Evolutionary conservation across 2,888 invertebrate genomes (phyloP), one percentile per base, ranked within the genome.

Genomic region (Desoria tigrina): DNA sequence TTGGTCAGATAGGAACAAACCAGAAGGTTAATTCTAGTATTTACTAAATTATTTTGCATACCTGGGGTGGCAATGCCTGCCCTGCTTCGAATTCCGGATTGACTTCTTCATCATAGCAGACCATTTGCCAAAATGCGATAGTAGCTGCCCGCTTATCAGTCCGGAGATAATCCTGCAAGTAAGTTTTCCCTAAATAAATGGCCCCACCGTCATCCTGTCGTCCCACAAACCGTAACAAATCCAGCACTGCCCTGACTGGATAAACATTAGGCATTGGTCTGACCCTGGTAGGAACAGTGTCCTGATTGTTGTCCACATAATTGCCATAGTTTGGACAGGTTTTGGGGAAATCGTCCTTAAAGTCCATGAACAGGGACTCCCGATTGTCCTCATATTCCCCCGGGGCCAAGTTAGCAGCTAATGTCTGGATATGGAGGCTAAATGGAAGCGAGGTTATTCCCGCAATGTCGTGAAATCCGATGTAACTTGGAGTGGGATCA

Each of bases 101-200:
- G 14, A 57, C 56, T 21, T 23, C 39, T 4, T 37, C 23, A 23
- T 57, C 56, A 42, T 57, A 57, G 23, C 21, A 23, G 9, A 57
- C 39, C 3, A 21, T 11, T 14, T 57, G 39, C 56, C 56, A 57
- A 42, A 57, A 57, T 18, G 56, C 56, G 23, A 57, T 42, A 6
- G 56, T 57, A 21, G 42, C 56, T n/a, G 37, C 9, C 37, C 39
- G 56, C 23, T 42, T 18, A 24, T 57, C 56, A 6, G 23, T 37
- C 24, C 42, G 9, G 24, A n/a, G 39, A 14, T 23, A n/a, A 57
- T 57, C 56, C 9, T 23, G 37, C 14, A 57, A 57, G 24, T 57
- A 57, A 18, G 56, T 57, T 21, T 57, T 57, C 3, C 56, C 56
- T 21, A 57, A n/a, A 42, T 28, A 57, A 23, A 57, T 57, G 14